Evolutionary conservation across 2,888 invertebrate genomes (phyloP).

Genomic region (Macrosiphum euphorbiae): DNA sequence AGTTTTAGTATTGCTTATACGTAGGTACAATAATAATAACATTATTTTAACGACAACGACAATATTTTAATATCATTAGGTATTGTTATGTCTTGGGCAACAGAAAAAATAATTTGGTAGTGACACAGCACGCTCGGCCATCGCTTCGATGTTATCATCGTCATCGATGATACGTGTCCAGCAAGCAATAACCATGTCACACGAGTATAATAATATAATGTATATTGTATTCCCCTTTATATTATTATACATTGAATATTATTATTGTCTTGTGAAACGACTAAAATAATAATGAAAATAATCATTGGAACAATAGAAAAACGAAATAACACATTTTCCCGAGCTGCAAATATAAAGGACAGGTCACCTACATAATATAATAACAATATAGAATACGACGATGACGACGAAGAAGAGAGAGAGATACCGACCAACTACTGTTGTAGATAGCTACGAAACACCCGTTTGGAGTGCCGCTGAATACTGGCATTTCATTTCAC

Average conservation of each 20-base stretch:
- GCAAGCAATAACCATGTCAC: not conserved
- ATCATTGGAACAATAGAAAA: not conserved
- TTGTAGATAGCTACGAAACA: not conserved
- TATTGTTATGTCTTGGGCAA: not conserved
- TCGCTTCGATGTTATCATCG: not conserved
- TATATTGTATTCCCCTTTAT: not conserved
- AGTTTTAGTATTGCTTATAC: not conserved
- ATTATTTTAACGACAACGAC: no score
- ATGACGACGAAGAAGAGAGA: no score
- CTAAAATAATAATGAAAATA: not conserved
- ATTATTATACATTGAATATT: not conserved
- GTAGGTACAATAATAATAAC: no score
- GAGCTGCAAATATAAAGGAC: no score
- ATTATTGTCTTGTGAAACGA: not conserved
- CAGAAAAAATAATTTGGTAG: not conserved
- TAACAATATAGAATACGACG: no score
- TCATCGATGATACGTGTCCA: not conserved
- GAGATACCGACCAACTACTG: no score
- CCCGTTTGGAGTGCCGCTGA: conserved; percentile 1
- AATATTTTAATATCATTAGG: not conserved
- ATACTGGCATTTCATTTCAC: not conserved
- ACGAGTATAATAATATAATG: not conserved
- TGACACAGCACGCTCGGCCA: not conserved
- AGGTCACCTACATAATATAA: no score
- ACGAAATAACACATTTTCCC: no score